These are phyloP conservation scores for Brachyptera risi DNA, from an alignment of 2,888 invertebrate genomes.

Conservation along the genomic window DNA sequence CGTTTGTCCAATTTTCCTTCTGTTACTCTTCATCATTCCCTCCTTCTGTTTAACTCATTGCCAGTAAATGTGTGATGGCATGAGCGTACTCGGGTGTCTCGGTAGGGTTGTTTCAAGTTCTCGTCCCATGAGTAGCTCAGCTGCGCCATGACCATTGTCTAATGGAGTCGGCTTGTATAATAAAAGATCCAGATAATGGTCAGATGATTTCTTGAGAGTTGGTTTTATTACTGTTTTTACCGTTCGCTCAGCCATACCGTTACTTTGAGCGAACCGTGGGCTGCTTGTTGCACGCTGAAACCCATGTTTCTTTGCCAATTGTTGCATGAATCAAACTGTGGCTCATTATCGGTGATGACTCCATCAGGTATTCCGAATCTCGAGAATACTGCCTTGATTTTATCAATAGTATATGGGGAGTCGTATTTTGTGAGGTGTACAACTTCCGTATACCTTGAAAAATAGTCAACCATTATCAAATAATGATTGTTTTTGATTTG, in stretches of 20 bases:
- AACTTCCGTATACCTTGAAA: slow-evolving; percentile 32
- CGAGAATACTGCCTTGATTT: slow-evolving; percentile 34
- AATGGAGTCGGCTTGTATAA: slow-evolving; percentile 35
- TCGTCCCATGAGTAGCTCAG: slow-evolving; percentile 37
- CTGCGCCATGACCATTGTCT: slow-evolving; percentile 36
- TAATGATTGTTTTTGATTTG: slow-evolving; percentile 30
- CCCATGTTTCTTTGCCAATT: slow-evolving; percentile 34
- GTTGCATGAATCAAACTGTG: slow-evolving; percentile 37
- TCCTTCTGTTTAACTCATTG: slow-evolving; percentile 25
- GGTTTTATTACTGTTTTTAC: slow-evolving; percentile 36
- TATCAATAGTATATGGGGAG: slow-evolving; percentile 14
- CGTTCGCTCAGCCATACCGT: slow-evolving; percentile 34
- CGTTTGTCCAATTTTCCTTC: slow-evolving; percentile 32
- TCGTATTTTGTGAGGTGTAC: slow-evolving; percentile 18
- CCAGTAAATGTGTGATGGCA: slow-evolving; percentile 7
- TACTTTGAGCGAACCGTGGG: slow-evolving; percentile 34
- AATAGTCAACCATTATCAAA: slow-evolving; percentile 35
- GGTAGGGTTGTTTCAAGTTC: slow-evolving; percentile 28
- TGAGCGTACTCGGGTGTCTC: not conserved
- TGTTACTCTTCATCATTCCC: slow-evolving; percentile 26
- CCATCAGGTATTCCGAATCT: slow-evolving; percentile 39
- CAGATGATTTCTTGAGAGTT: slow-evolving; percentile 35
- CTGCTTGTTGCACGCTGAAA: slow-evolving; percentile 33
- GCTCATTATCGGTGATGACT: slow-evolving; percentile 34
- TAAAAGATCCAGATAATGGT: slow-evolving; percentile 35